These are phyloP conservation scores for Harpagifer antarcticus DNA, from an alignment of 2,797 vertebrate species.

Conservation along the genomic window DNA sequence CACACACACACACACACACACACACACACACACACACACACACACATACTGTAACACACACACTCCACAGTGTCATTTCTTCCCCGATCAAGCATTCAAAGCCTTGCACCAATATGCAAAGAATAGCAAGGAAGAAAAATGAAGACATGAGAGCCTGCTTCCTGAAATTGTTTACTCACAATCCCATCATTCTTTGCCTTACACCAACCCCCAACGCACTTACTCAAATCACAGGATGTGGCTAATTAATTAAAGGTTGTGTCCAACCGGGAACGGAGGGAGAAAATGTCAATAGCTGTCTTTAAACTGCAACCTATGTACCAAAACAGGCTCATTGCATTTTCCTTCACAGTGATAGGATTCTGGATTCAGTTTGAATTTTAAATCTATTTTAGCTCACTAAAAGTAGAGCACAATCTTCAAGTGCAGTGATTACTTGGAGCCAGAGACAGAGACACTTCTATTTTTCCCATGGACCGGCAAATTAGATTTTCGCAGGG, in stretches of 20 bases:
- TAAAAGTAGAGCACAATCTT: background rate
- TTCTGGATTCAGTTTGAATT: conserved; percentile 22
- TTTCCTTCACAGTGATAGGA: conserved; percentile 1
- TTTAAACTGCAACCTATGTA: conserved; percentile 26
- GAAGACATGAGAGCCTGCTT: conserved; percentile 15
- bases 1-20: no score
- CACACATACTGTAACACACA: no score
- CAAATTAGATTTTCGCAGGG: background rate
- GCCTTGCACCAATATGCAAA: background rate
- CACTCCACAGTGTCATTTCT: background rate
- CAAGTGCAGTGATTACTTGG: background rate
- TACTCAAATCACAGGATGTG: conserved; percentile 45
- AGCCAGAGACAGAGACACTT: background rate
- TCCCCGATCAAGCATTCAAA: background rate
- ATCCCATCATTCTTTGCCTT: conserved; percentile 45
- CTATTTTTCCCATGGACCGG: background rate
- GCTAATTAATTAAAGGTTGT: conserved; percentile 47
- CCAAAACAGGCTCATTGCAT: background rate
- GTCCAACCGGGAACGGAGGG: conserved; percentile 16
- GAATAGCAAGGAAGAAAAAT: background rate
- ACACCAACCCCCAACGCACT: conserved; percentile 9
- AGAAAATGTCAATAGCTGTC: conserved; percentile 47
- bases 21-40: background rate
- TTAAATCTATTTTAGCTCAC: background rate
- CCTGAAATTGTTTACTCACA: conserved; percentile 23